These are phyloP conservation scores for Limonius californicus DNA, from an alignment of 1,140 invertebrate genomes.

Conservation along the genomic window DNA sequence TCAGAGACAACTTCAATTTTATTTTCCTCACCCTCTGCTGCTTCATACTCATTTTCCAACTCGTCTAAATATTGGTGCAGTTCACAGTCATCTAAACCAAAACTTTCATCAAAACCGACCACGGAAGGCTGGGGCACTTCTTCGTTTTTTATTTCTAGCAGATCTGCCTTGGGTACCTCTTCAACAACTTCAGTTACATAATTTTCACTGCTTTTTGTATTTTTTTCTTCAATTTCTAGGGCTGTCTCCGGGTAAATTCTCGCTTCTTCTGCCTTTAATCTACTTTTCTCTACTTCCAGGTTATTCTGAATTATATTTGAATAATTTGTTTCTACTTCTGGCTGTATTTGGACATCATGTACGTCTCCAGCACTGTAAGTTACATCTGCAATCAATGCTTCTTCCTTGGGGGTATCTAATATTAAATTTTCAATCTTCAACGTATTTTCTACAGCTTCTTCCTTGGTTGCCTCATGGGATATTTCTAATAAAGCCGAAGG, in stretches of 20 bases:
- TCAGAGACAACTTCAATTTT: background rate
- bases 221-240: background rate
- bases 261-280: too few relatives aligned
- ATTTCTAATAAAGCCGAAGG: too few relatives aligned
- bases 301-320: too few relatives aligned
- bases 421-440: background rate
- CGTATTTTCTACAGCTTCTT: background rate
- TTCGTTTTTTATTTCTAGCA: background rate
- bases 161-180: background rate
- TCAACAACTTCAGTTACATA: background rate
- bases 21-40: background rate
- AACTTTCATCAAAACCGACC: conserved; percentile 49
- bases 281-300: too few relatives aligned
- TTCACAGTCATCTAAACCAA: conserved; percentile 53
- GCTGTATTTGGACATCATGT: too few relatives aligned
- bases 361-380: conserved; percentile 16
- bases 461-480: too few relatives aligned
- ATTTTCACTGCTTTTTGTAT: background rate
- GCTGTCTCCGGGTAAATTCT: background rate
- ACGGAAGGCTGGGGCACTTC: background rate
- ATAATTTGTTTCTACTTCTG: too few relatives aligned
- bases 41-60: conserved; percentile 50
- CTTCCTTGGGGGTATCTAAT: conserved; percentile 7
- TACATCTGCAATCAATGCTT: conserved; percentile 21
- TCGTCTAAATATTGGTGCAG: conserved; percentile 56